Evolutionary conservation across 2,888 invertebrate species (phyloP), one percentile per base, ranked within the genome.

Genomic region (Griposia aprilina): DNA sequence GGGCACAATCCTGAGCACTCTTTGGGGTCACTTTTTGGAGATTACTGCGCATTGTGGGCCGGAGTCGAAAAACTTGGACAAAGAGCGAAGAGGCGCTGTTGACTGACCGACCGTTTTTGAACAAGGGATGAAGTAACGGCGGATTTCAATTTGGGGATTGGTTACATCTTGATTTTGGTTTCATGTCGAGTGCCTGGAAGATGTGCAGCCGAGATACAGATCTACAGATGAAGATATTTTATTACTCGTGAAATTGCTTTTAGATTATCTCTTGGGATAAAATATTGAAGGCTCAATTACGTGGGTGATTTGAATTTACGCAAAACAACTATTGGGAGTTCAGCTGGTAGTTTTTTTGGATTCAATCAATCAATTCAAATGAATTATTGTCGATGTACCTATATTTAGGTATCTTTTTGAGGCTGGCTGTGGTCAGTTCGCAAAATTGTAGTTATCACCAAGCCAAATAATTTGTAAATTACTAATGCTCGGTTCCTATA

Each of bases 21-120:
- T 96, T 96, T 96, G 96, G 97, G 97, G 97, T 97, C 96, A 97
- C 94, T 97, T 97, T 97, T 96, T 96, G 96, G 95, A 95, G 96
- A 96, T 96, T 96, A 96, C 92, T 93, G 90, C 88, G 90, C 90
- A 94, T 96, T 96, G 96, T 96, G 91, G 88, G 88, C 84, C 89
- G 82, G 88, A 95, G 94, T 95, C 94, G 94, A 95, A 95, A 95
- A 94, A 93, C 86, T 74, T 82, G 90, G 89, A 95, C 95, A 95
- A 96, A 94, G 90, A 89, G 88, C 88, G 88, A 82, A 92, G 92
- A 93, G 92, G 90, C 76, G 89, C 93, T 95, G 94, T 95, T 95
- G 96, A 95, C 95, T 94, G 96, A 95, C 96, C 96, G 93, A 84
- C 85, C 81, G 88, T 89, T 91, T 93, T 93, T 95, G 91, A 91